Percentiles rank a stretch among this genome's conserved stretches.
Evolutionary conservation across 2,113 vertebrate genomes (phyloP).

Genomic region (Pelecanus crispus): DNA sequence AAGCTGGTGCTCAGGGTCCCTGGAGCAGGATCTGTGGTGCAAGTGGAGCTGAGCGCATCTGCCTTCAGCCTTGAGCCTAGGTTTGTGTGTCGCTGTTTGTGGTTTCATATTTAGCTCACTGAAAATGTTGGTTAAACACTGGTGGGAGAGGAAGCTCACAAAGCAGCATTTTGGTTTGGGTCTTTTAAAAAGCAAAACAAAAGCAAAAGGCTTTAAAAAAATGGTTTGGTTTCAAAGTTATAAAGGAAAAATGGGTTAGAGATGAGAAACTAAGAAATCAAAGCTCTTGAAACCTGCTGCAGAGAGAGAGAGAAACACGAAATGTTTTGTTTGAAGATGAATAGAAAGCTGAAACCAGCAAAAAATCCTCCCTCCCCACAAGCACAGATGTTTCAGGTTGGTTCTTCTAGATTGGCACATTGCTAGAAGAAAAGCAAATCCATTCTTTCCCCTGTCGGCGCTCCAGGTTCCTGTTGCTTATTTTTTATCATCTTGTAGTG

Average conservation of each 20-base stretch:
- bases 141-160: neutral
- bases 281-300: constrained; percentile 14
- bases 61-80: neutral
- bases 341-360: constrained; percentile 15
- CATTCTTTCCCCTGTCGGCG: neutral
- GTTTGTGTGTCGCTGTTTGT: neutral
- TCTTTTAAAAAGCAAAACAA: constrained; percentile 2
- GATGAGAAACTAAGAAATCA: constrained; percentile 28
- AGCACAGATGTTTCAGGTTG: constrained; percentile 4
- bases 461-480: neutral
- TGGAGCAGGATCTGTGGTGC: neutral
- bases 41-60: fast-evolving
- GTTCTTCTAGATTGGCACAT: neutral
- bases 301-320: neutral
- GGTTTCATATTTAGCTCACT: neutral
- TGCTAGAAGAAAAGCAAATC: constrained; percentile 19
- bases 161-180: neutral
- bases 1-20: fast-evolving
- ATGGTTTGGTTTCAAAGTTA: neutral
- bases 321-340: constrained; percentile 31
- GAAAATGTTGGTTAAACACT: neutral
- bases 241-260: neutral
- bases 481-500: neutral
- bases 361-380: neutral
- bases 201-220: constrained; percentile 1